Conservation (phyloP, 2,888 invertebrate genomes). For the Tribolium freemani region DNA sequence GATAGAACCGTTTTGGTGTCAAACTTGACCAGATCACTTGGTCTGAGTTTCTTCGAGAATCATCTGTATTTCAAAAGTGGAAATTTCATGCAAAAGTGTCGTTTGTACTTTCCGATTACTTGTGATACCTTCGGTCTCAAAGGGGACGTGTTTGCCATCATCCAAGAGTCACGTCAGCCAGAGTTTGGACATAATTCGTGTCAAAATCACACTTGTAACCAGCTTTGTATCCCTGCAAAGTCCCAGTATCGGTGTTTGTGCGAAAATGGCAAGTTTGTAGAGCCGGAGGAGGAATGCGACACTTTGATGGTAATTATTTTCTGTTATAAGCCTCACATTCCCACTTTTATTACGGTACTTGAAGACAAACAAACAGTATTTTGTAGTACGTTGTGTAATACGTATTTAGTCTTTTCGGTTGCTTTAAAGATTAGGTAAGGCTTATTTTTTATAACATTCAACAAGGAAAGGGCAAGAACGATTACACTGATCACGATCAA, state of each 20-base stretch:
- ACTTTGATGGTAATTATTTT: neutral
- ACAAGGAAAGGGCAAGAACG: too few relatives aligned
- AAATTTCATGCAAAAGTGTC: conserved; percentile 73
- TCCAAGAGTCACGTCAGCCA: conserved; percentile 73
- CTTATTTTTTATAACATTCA: too few relatives aligned
- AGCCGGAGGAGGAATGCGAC: conserved; percentile 3
- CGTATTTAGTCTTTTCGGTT: too few relatives aligned
- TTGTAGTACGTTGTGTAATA: too few relatives aligned
- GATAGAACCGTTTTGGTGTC: conserved; percentile 67
- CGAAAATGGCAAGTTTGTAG: conserved; percentile 66
- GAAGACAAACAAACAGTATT: too few relatives aligned
- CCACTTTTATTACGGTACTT: too few relatives aligned
- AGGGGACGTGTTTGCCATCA: conserved; percentile 70
- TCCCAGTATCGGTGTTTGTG: conserved; percentile 72
- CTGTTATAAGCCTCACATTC: too few relatives aligned
- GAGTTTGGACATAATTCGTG: conserved; percentile 69
- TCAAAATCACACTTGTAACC: conserved; percentile 70
- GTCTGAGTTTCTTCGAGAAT: conserved; percentile 82
- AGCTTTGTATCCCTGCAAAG: conserved; percentile 74
- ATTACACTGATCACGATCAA: too few relatives aligned
- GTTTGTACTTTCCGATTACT: conserved; percentile 69
- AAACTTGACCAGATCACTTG: conserved; percentile 73
- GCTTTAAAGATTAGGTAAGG: too few relatives aligned
- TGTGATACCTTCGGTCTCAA: conserved; percentile 70
- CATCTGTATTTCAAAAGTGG: conserved; percentile 77